Base-by-base conservation (phyloP, 2,797 vertebrate genomes). In the Pteropus rufus region DNA sequence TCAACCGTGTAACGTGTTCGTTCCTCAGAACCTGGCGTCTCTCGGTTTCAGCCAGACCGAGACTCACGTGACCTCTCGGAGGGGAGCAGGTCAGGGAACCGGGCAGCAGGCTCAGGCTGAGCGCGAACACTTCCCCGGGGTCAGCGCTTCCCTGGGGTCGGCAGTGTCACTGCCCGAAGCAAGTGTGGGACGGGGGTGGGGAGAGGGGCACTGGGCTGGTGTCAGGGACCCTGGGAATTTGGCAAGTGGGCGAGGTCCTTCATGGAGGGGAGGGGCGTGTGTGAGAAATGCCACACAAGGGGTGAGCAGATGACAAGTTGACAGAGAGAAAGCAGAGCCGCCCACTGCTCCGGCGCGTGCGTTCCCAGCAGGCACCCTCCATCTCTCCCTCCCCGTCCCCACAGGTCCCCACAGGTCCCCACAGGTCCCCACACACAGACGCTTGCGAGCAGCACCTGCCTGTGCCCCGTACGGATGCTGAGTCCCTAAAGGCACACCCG, bases 1-100 rank as follows among this genome's bases (percentile, higher is more conserved):
- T 54, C 69, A 29, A 34, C 58, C 3, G 0, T 0, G 2, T 10
- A 10, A 10, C 21, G 4, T 18, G 1, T 1, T 41, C 39, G 0
- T 39, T 26, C 69, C 65, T 19, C 10, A 60, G 67, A 39, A 34
- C 24, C 75, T 26, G 56, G 23, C 36, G 0, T 67, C 69, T 87
- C 44, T 19, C 21, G 14, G 21, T 41, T 52, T 76, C 62, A 9
- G 52, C 54, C 76, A 36, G 31, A 26, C 49, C 0, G 2, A 24
- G 34, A 15, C 26, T 23, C 23, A 10, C 15, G 3, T 0, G 60
- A 4, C 54, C 58, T 26, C 39, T 14, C 4, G 6, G 21, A 14
- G 34, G 19, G 73, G n/a, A 6, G 0, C 3, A 0, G 8, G 34
- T 0, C 1, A 0, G 0, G 18, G 52, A 9, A 18, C 0, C 0